Percentiles rank a stretch among this genome's conserved stretches.
Conservation (phyloP, 2,888 invertebrate species). For the Gastrophysa polygoni region DNA sequence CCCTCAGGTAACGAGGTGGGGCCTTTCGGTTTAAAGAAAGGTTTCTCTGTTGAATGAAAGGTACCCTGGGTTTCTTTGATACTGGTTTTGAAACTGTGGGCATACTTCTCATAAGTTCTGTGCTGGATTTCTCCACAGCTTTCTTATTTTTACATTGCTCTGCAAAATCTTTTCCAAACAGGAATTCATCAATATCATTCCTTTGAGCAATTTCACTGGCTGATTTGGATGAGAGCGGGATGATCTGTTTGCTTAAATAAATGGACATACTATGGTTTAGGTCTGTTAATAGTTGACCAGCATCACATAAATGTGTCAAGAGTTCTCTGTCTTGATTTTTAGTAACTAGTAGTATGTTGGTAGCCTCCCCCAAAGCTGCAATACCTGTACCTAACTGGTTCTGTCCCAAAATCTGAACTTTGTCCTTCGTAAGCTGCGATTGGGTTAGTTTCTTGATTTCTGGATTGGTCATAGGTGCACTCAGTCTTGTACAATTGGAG, state of each 20-base stretch:
- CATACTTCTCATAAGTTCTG: not conserved
- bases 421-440: conserved; percentile 6
- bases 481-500: not conserved
- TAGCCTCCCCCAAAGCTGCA: conserved; percentile 4
- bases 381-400: conserved; percentile 10
- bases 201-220: no score
- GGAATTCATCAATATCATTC: not conserved
- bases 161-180: not conserved
- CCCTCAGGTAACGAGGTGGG: no score
- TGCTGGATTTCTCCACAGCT: not conserved
- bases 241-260: not conserved
- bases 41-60: no score
- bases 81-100: not conserved
- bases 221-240: not conserved
- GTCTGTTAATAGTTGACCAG: not conserved
- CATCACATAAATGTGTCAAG: no score
- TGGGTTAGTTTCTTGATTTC: conserved; percentile 1
- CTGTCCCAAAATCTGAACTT: not conserved
- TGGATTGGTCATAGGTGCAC: not conserved
- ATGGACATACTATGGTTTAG: not conserved
- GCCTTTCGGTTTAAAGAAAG: no score
- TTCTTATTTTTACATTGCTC: not conserved
- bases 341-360: not conserved
- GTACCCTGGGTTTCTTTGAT: not conserved
- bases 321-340: no score